Evolutionary conservation across 2,113 vertebrate species (phyloP), one percentile per base, ranked within the genome.

Genomic region (Podarcis cretensis): DNA sequence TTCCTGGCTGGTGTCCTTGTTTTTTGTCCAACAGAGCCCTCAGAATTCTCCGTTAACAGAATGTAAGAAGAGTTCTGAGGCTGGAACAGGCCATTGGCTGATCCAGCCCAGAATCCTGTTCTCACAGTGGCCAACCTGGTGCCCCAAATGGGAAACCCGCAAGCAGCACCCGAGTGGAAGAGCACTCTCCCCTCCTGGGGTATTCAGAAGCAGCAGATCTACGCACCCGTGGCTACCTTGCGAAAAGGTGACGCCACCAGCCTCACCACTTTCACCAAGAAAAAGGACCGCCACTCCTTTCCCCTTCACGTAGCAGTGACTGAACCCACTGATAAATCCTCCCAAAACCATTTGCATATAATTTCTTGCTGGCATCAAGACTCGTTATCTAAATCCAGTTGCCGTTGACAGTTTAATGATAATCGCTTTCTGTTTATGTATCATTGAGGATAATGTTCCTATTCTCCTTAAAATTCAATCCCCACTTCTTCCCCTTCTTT

Each of bases 331-430:
- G 59, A 89, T 20, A 25, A 81, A 54, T 87, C 85, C 90, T 66
- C 87, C 35, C 59, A 20, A 91, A 92, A 84, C 48, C 14, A 94
- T 94, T 92, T 92, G 88, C 85, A 5, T 89, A n/a, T 76, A 84
- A 77, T 94, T 95, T 92, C 91, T 94, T 89, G 18, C 87, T 86
- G 84, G 85, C 86, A 77, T 90, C 69, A 85, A 0, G 87, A 18
- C 88, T 91, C 86, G 91, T 89, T 95, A 91, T 87, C 90, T 90
- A 32, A 92, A 95, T 84, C 84, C 92, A 81, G 91, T 25, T 77
- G 94, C 93, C 48, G 89, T 59, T 94, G 95, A 93, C 94, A 96
- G 91, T 93, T 95, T 94, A 95, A 96, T 95, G 95, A 93, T 94
- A 93, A 95, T 92, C 89, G 90, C 81, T 95, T 94, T 20, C 87